These are phyloP conservation scores for Atherinomorus stipes DNA, from an alignment of 2,113 vertebrate species.

Conservation along the genomic window DNA sequence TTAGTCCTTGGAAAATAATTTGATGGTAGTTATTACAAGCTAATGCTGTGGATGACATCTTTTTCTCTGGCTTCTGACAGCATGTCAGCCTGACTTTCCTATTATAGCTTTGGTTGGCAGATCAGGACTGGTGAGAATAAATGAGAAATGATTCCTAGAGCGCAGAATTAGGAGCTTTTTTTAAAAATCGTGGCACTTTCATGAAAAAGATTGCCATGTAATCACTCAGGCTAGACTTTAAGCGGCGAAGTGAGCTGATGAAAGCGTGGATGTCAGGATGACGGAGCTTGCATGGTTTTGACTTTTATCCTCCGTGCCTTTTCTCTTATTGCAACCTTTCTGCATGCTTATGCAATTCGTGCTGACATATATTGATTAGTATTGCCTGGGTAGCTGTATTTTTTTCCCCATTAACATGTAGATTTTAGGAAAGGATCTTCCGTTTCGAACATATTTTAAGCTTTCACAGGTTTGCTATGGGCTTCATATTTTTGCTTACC, in stretches of 20 bases:
- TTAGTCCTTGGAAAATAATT: constrained; percentile 66
- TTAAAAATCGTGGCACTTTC: constrained; percentile 57
- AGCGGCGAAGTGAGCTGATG: constrained; percentile 57
- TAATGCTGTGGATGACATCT: constrained; percentile 70
- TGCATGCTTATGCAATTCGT: constrained; percentile 18
- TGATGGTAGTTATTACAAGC: constrained; percentile 70
- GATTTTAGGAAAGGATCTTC: neutral
- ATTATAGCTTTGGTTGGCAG: constrained; percentile 72
- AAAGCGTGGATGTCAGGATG: constrained; percentile 63
- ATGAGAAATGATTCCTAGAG: constrained; percentile 73
- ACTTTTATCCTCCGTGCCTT: constrained; percentile 43
- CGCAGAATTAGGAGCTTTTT: constrained; percentile 57
- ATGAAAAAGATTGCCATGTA: constrained; percentile 46
- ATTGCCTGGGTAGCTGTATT: neutral
- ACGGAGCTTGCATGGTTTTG: constrained; percentile 64
- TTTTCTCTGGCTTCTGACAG: constrained; percentile 70
- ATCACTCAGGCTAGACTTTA: constrained; percentile 68
- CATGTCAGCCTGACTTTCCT: constrained; percentile 68
- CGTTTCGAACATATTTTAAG: neutral
- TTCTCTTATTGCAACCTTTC: constrained; percentile 47
- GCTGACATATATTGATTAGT: constrained; percentile 23
- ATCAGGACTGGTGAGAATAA: constrained; percentile 66
- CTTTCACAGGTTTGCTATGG: neutral
- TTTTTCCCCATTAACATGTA: too few species aligned
- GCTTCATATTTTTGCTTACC: too few species aligned